Conservation (phyloP, 2,113 vertebrate species). For the Callospermophilus lateralis region DNA sequence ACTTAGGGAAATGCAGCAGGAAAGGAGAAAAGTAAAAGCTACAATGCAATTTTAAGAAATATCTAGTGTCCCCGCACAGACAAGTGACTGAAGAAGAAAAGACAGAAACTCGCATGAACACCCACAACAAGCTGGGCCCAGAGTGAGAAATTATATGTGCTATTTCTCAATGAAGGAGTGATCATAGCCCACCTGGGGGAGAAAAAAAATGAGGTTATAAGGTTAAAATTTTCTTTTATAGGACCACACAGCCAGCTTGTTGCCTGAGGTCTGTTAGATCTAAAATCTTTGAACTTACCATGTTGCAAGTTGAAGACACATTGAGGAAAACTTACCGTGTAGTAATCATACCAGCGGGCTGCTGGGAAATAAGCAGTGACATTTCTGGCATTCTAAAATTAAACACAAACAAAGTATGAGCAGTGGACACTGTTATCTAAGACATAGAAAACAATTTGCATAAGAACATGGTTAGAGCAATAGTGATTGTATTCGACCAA, state of each 20-base stretch:
- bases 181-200: not conserved
- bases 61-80: not conserved
- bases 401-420: constrained; percentile 47
- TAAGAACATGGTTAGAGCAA: no score
- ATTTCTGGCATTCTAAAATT: constrained; percentile 74
- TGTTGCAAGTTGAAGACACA: not conserved
- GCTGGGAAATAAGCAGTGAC: constrained; percentile 87
- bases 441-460: no score
- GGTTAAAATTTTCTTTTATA: fast-evolving
- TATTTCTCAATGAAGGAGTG: not conserved
- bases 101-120: not conserved
- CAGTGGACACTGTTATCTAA: no score
- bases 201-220: not conserved
- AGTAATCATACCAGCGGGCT: constrained; percentile 89
- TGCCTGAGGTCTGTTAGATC: not conserved
- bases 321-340: constrained; percentile 86
- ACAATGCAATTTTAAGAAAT: not conserved
- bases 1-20: fast-evolving
- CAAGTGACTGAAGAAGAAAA: not conserved
- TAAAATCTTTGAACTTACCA: fast-evolving
- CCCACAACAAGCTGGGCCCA: no score
- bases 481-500: no score
- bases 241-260: not conserved
- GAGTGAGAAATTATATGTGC: fast-evolving
- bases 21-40: not conserved